phyloP scores from a whole-genome alignment of 2,888 invertebrate species.

The Suillia variegata region DNA sequence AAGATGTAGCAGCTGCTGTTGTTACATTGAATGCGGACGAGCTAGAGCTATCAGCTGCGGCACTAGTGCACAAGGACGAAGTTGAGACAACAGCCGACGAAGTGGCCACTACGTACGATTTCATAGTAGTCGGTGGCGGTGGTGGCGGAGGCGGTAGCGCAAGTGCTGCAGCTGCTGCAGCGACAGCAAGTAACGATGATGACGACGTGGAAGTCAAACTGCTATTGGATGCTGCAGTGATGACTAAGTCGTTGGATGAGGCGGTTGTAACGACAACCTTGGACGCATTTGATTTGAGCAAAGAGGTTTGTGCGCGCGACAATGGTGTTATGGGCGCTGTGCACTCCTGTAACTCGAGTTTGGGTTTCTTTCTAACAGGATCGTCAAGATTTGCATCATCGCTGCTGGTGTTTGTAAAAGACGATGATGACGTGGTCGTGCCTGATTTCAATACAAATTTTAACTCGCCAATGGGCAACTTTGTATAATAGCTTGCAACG shows the following conservation, averaged over 20 bases:
- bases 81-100: conserved; percentile 5
- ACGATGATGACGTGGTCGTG: background rate
- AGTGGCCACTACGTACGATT: background rate
- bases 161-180: conserved; percentile 22
- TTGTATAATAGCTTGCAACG: no score
- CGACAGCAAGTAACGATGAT: conserved; percentile 8
- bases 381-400: conserved; percentile 34
- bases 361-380: conserved; percentile 43
- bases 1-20: conserved; percentile 4
- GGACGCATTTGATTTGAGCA: conserved; percentile 22
- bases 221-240: background rate
- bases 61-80: background rate
- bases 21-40: conserved; percentile 34
- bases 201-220: background rate
- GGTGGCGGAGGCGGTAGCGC: conserved; percentile 8
- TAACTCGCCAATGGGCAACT: no score
- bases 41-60: conserved; percentile 3
- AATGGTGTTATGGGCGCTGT: no score
- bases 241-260: background rate
- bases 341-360: no score
- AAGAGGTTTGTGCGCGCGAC: conserved; percentile 19
- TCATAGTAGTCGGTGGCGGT: background rate
- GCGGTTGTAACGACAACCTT: background rate
- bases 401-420: background rate
- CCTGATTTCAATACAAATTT: no score